Base-by-base conservation (phyloP, 2,888 invertebrate species). In the Suillia variegata region DNA sequence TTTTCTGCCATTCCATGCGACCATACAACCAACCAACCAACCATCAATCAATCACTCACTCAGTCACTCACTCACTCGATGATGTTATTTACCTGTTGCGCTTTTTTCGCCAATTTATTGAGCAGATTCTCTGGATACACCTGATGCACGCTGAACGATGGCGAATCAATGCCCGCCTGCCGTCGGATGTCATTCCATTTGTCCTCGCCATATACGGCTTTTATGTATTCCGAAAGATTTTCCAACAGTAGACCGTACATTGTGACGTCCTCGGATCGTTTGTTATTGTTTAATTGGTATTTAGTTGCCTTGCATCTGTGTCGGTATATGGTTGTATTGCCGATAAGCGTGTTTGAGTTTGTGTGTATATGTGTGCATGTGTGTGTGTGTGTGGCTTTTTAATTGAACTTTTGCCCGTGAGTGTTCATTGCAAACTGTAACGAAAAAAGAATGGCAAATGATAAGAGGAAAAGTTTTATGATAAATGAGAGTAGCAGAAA, bases 191-290 rank as follows among this genome's bases (percentile, higher is more conserved):
- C 92, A 73, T 95, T 93, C 97, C 97, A 98, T 71, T 90, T 88
- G 58, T 93, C 93, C 77, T 96, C 96, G 1, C 98, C 98, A 83
- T 96, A 98, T n/a, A 89, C 91, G 74, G 91, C 88, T 62, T 93
- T 91, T 76, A 98, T 92, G 84, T 90, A 96, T 82, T 95, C 94
- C 70, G 93, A 91, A 84, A 98, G 87, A 78, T 96, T 95, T 82
- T 98, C 97, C 74, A 98, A 84, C 45, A 98, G 87, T 66, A 98
- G 85, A 33, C 98, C 98, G 85, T 98, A 98, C 98, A 98, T 98
- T 31, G 45, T 70, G 63, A 8, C 48, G 13, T 18, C 5, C 22
- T 33, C n/a, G n/a, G n/a, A n/a, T n/a, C n/a, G n/a, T n/a, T n/a
- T n/a, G n/a, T n/a, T n/a, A n/a, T n/a, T n/a, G n/a, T n/a, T n/a